Base-by-base conservation (phyloP, 1,140 invertebrate genomes). In the Eriocheir sinensis region DNA sequence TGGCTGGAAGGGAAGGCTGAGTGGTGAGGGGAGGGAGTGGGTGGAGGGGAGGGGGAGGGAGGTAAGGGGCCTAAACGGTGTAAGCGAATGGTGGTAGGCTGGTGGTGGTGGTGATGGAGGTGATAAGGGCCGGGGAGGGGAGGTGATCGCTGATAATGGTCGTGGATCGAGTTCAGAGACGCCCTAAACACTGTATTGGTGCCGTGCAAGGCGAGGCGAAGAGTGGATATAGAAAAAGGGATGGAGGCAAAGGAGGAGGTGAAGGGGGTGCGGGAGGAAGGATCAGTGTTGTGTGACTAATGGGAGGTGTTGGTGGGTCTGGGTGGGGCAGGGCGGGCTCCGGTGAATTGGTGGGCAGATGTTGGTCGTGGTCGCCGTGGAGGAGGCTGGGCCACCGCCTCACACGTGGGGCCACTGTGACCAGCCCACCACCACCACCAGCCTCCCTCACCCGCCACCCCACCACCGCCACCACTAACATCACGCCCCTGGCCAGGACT, bases 191-290 rank as follows among this genome's bases (percentile, higher is more conserved):
- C 21, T n/a, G 60, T n/a, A 72, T 72, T 72, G 60, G 8, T 72
- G 60, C 60, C n/a, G 60, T 4, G 60, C n/a, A 36, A 41, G 40
- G 83, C 17, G 83, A 36, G 32, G 40, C 6, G 17, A 34, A 27
- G 30, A 8, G 30, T 17, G 83, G 30, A 89, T 38, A 89, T 15
- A 41, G 36, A 41, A 41, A 89, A 41, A 89, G 89, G 34, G 89
- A 53, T 41, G 53, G 89, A 80, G 89, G 72, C 53, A 15, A 15
- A 72, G 72, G 60, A 91, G 60, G 72, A 72, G 38, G 89, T 79
- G 53, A 48, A 72, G 72, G 89, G 38, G 17, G 8, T 9, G 17
- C 3, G 2, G 60, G 38, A 0, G 41, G 17, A 89, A 32, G 30
- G 41, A 48, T 38, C 34, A 15, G 3, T 9, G 8, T 41, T 85